These are phyloP conservation scores for Microctenopoma steveboyesi DNA, from an alignment of 2,797 vertebrate genomes.

Conservation along the genomic window DNA sequence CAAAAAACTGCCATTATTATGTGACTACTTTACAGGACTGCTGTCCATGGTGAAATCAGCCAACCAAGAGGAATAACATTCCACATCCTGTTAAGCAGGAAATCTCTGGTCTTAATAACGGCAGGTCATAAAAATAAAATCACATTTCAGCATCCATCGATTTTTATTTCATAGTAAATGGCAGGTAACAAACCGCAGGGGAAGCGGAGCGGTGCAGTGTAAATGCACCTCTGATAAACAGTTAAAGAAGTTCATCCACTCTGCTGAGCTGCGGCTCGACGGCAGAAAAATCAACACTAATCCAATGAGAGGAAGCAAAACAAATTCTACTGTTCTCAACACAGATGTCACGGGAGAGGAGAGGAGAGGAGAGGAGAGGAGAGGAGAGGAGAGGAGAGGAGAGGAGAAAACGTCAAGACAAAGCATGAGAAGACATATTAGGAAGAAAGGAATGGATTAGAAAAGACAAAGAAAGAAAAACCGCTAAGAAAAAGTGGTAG, in stretches of 20 bases:
- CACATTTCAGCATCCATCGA: constrained; percentile 79
- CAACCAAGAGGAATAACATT: constrained; percentile 66
- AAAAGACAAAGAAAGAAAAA: not conserved
- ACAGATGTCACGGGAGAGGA: constrained; percentile 48
- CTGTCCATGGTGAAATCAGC: constrained; percentile 28
- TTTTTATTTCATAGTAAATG: constrained; percentile 88
- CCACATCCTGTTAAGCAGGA: constrained; percentile 71
- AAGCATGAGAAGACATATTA: constrained; percentile 14
- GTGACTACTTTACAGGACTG: constrained; percentile 2
- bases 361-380: not conserved
- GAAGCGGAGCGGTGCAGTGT: constrained; percentile 74
- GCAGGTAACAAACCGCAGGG: constrained; percentile 81
- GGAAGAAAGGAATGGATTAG: not conserved
- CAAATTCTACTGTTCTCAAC: constrained; percentile 85
- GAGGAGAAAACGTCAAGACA: constrained; percentile 9
- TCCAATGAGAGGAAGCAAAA: constrained; percentile 90
- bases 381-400: not conserved
- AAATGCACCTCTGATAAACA: constrained; percentile 85
- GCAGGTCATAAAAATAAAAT: constrained; percentile 63
- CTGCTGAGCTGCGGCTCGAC: constrained; percentile 82
- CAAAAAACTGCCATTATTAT: constrained; percentile 18
- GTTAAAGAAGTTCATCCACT: constrained; percentile 87
- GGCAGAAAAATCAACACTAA: constrained; percentile 93
- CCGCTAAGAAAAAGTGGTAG: not conserved
- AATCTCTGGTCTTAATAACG: constrained; percentile 77